Evolutionary conservation across 2,113 vertebrate species (phyloP).

Genomic region (Fregata magnificens): DNA sequence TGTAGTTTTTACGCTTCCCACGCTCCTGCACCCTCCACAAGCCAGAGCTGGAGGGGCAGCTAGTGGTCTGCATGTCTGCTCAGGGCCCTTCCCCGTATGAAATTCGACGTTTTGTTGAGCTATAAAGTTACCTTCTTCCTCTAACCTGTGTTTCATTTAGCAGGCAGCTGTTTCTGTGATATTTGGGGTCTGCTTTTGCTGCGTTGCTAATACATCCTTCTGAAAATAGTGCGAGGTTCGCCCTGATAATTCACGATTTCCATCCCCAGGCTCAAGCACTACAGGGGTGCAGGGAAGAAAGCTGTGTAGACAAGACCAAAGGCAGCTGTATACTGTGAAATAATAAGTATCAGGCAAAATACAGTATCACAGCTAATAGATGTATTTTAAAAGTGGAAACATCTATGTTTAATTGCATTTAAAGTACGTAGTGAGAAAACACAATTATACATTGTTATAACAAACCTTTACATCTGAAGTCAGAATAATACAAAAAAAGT

Average conservation of each 20-base stretch:
- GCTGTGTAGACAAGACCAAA: not conserved
- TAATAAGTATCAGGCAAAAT: constrained; percentile 67
- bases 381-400: constrained; percentile 72
- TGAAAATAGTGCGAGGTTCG: not conserved
- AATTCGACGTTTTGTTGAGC: not conserved
- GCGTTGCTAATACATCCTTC: not conserved
- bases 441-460: constrained; percentile 71
- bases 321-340: constrained; percentile 57
- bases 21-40: rapidly evolving
- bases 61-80: rapidly evolving
- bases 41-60: not conserved
- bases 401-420: constrained; percentile 78
- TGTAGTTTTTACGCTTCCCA: not conserved
- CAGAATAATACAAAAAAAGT: constrained; percentile 74
- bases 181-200: not conserved
- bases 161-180: not conserved
- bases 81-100: not conserved
- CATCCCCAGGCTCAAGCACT: not conserved
- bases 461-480: constrained; percentile 76
- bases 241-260: not conserved
- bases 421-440: constrained; percentile 71
- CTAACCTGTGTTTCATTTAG: not conserved
- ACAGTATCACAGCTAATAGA: constrained; percentile 66
- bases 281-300: not conserved
- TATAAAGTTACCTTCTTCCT: not conserved